These are phyloP conservation scores for Sphenodon punctatus DNA, from an alignment of 2,797 vertebrate species.

Conservation along the genomic window DNA sequence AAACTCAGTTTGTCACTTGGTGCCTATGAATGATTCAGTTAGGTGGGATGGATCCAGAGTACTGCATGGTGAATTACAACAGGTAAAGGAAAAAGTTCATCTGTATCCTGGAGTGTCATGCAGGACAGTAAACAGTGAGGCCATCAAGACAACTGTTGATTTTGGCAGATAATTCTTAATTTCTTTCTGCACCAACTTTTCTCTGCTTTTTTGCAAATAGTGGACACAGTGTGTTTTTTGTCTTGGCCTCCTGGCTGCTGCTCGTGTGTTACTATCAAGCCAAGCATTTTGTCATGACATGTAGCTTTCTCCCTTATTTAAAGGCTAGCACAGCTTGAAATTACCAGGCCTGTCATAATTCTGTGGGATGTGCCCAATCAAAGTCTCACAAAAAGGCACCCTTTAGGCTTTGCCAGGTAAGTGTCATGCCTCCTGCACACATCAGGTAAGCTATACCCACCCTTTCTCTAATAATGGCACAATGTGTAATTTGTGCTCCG, in stretches of 20 bases:
- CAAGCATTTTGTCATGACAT: not conserved
- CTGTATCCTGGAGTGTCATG: accelerated
- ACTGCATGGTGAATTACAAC: not conserved
- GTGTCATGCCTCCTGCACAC: no score
- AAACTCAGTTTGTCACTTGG: no score
- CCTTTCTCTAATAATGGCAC: no score
- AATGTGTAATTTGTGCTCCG: no score
- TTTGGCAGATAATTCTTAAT: not conserved
- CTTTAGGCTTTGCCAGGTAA: no score
- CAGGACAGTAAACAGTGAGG: slow-evolving; percentile 10
- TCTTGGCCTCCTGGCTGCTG: accelerated
- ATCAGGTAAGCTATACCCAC: no score
- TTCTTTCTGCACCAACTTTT: not conserved
- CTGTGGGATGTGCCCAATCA: no score
- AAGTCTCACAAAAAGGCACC: no score
- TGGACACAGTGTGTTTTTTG: accelerated
- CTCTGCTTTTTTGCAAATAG: not conserved
- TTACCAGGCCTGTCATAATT: no score
- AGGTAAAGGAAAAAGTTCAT: not conserved
- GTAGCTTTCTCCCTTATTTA: not conserved
- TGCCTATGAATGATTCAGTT: not conserved
- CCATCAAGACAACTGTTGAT: not conserved
- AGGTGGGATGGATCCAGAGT: accelerated
- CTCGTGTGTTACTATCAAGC: not conserved
- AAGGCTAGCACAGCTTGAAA: not conserved